phyloP scores from a whole-genome alignment of 2,797 vertebrate genomes.

The Cetoscarus ocellatus region DNA sequence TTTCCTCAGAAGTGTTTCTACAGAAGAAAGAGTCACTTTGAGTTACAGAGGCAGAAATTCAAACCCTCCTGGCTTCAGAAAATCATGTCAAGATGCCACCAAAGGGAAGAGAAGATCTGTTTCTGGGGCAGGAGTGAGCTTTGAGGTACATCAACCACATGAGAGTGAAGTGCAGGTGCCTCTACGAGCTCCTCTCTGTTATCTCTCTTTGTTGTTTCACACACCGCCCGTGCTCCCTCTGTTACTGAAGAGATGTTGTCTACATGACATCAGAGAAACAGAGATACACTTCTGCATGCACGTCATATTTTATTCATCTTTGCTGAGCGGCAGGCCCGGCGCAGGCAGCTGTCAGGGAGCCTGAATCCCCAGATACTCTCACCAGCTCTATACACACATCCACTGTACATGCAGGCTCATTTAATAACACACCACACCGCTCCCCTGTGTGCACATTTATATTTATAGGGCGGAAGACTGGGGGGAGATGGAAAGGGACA shows the following conservation, averaged over 20 bases:
- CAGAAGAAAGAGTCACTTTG: conserved; percentile 6
- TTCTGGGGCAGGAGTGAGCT: neutral
- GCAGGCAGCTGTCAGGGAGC: conserved; percentile 71
- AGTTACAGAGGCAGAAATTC: conserved; percentile 11
- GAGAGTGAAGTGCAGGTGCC: neutral
- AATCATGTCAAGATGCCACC: conserved; percentile 7
- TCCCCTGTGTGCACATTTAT: conserved; percentile 29
- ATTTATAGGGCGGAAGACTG: neutral
- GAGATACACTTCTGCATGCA: conserved; percentile 57
- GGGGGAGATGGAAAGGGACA: neutral
- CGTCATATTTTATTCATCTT: conserved; percentile 86
- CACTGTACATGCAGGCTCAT: conserved; percentile 3
- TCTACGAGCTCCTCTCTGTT: neutral
- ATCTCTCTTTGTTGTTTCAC: conserved; percentile 8
- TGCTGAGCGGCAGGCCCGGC: conserved; percentile 66
- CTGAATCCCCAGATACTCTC: conserved; percentile 60
- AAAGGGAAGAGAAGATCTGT: conserved; percentile 9
- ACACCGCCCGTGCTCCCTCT: conserved; percentile 8
- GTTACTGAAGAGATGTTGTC: conserved; percentile 57
- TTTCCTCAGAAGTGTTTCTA: conserved; percentile 14
- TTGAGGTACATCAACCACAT: neutral
- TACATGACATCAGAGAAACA: conserved; percentile 70
- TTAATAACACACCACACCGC: conserved; percentile 26
- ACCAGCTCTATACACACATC: conserved; percentile 47
- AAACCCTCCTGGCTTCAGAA: conserved; percentile 9